Percentiles rank a stretch among this genome's conserved stretches.
phyloP scores from a whole-genome alignment of 2,797 vertebrate species.

The Oophaga sylvatica region DNA sequence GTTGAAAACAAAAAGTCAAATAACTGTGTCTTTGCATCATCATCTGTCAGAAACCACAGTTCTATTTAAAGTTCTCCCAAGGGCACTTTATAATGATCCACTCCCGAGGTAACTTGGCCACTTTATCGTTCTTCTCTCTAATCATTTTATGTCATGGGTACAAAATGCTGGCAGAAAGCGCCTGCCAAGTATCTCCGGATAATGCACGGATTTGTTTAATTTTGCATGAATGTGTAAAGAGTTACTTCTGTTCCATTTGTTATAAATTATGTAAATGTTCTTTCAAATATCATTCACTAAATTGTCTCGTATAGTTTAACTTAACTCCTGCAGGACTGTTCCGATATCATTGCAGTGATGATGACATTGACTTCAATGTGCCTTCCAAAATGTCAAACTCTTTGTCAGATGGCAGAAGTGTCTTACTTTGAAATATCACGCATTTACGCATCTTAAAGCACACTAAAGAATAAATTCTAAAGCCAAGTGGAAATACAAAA shows the following conservation, averaged over 20 bases:
- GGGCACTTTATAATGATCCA: constrained; percentile 57
- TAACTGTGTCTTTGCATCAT: constrained; percentile 44
- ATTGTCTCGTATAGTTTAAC: constrained; percentile 37
- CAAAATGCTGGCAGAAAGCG: constrained; percentile 54
- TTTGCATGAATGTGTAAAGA: constrained; percentile 62
- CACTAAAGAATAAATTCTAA: not conserved
- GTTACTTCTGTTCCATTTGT: constrained; percentile 61
- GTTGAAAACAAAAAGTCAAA: constrained; percentile 16
- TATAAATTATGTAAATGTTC: constrained; percentile 62
- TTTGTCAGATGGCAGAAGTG: not conserved
- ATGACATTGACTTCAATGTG: constrained; percentile 13
- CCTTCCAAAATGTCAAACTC: constrained; percentile 31
- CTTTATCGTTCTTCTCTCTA: constrained; percentile 58
- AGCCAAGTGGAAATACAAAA: not conserved
- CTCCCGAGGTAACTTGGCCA: constrained; percentile 57
- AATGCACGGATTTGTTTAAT: constrained; percentile 61
- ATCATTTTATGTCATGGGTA: constrained; percentile 61
- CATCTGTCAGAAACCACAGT: constrained; percentile 50
- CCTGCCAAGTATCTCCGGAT: constrained; percentile 59
- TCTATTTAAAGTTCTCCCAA: constrained; percentile 56
- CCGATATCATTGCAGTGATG: constrained; percentile 1
- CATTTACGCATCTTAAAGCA: not conserved
- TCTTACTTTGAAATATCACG: constrained; percentile 18
- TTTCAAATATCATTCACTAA: constrained; percentile 54
- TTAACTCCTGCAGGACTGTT: constrained; percentile 1